Percentiles rank a stretch among this genome's conserved stretches.
phyloP scores from a whole-genome alignment of 2,113 vertebrate species.

The Tachysurus fulvidraco region DNA sequence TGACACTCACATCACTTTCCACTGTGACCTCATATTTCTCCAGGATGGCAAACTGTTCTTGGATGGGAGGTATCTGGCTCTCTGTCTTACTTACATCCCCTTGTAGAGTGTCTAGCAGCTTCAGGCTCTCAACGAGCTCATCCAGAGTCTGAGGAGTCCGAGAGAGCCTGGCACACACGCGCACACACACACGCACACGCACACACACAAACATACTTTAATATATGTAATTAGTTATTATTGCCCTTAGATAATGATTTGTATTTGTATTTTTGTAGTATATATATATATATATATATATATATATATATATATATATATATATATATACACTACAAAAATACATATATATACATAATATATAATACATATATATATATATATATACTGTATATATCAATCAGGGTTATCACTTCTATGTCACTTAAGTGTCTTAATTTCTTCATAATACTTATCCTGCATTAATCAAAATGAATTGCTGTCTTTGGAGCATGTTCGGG shows the following conservation, averaged over 20 bases:
- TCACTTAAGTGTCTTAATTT: too few relatives aligned
- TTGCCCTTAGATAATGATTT: not conserved
- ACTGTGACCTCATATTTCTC: slow-evolving; percentile 84
- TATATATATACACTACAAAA: too few relatives aligned
- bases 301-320: too few relatives aligned
- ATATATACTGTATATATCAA: too few relatives aligned
- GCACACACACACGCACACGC: slow-evolving; percentile 39
- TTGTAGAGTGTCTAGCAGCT: slow-evolving; percentile 78
- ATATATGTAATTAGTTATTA: not conserved
- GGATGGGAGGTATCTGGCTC: slow-evolving; percentile 78
- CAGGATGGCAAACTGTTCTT: slow-evolving; percentile 85
- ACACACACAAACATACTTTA: not conserved
- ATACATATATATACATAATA: too few relatives aligned
- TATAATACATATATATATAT: too few relatives aligned
- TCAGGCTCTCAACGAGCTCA: slow-evolving; percentile 75
- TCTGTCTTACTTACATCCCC: slow-evolving; percentile 70
- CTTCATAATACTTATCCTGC: not conserved
- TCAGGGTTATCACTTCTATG: too few relatives aligned
- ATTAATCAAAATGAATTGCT: not conserved
- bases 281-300: not conserved
- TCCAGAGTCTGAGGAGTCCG: slow-evolving; percentile 75
- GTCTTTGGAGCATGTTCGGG: not conserved
- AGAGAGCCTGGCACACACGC: slow-evolving; percentile 68
- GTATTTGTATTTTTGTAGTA: not conserved
- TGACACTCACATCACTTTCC: slow-evolving; percentile 70